Conservation (phyloP, 2,113 vertebrate genomes). For the Benthochromis sp. region DNA sequence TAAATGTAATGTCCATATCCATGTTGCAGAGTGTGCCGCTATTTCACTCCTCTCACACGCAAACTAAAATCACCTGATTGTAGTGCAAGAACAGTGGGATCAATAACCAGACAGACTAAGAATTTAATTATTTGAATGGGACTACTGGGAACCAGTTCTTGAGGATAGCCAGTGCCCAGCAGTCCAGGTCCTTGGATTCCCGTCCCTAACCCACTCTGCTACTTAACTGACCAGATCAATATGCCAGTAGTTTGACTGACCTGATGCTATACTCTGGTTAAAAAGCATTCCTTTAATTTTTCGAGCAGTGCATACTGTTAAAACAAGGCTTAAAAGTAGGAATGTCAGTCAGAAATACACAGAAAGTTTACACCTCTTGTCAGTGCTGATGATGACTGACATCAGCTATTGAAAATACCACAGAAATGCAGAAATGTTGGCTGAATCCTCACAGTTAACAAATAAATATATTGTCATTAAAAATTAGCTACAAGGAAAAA, state of each 20-base stretch:
- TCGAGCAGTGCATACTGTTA: not conserved
- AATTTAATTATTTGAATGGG: fast-evolving
- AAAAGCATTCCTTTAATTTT: too few relatives aligned
- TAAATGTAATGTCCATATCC: not conserved
- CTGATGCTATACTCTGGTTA: too few relatives aligned
- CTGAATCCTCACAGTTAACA: not conserved
- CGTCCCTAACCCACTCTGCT: not conserved
- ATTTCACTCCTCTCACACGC: fast-evolving
- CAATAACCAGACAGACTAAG: not conserved
- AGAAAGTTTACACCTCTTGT: not conserved
- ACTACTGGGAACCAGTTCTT: fast-evolving
- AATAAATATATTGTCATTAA: fast-evolving
- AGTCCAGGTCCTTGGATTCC: not conserved
- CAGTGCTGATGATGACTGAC: not conserved
- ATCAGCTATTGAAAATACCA: not conserved
- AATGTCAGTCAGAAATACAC: fast-evolving
- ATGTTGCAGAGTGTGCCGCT: not conserved
- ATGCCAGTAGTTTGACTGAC: too few relatives aligned
- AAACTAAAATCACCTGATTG: not conserved
- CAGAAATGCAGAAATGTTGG: not conserved
- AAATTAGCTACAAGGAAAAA: not conserved
- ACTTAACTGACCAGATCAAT: not conserved
- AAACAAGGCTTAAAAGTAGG: not conserved
- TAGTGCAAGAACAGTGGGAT: not conserved
- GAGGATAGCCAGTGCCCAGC: fast-evolving